phyloP scores from a whole-genome alignment of 2,113 vertebrate genomes.

The Crotalus helleri region DNA sequence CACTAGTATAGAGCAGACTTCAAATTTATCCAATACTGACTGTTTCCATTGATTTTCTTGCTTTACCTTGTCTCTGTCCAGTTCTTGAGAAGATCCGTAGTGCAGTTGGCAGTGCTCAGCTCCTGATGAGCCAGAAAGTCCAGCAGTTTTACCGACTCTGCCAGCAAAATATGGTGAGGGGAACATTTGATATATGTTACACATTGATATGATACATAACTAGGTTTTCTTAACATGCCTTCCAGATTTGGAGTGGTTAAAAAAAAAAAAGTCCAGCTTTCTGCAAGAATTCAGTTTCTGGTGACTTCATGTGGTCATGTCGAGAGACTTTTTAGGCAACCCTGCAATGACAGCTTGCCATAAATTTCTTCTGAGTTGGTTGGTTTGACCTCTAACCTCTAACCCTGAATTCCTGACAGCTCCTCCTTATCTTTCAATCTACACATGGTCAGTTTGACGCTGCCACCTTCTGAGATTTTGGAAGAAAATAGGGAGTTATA shows the following conservation, averaged over 20 bases:
- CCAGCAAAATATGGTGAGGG: constrained; percentile 96
- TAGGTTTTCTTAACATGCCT: not conserved
- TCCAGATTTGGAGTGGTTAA: not conserved
- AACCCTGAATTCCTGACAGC: not conserved
- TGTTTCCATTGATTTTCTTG: not conserved
- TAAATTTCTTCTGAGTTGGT: not conserved
- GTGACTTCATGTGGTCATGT: not conserved
- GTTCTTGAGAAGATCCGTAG: constrained; percentile 95
- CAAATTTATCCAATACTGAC: not conserved
- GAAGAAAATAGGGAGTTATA: not conserved
- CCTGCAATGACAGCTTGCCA: not conserved
- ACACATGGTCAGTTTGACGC: not conserved
- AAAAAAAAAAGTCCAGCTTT: not conserved
- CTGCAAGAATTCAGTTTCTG: not conserved
- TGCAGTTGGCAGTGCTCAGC: constrained; percentile 91
- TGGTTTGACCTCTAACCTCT: not conserved
- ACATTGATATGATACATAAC: not conserved
- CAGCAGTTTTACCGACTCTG: constrained; percentile 98
- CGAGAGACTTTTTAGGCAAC: not conserved
- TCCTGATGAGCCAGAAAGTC: constrained; percentile 97
- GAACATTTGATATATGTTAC: not conserved
- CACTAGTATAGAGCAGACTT: not conserved
- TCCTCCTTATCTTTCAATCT: not conserved
- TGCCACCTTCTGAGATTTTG: not conserved
- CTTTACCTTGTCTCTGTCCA: constrained; percentile 44